phyloP scores from a whole-genome alignment of 2,113 vertebrate species.

The Syngnathoides biaculeatus region DNA sequence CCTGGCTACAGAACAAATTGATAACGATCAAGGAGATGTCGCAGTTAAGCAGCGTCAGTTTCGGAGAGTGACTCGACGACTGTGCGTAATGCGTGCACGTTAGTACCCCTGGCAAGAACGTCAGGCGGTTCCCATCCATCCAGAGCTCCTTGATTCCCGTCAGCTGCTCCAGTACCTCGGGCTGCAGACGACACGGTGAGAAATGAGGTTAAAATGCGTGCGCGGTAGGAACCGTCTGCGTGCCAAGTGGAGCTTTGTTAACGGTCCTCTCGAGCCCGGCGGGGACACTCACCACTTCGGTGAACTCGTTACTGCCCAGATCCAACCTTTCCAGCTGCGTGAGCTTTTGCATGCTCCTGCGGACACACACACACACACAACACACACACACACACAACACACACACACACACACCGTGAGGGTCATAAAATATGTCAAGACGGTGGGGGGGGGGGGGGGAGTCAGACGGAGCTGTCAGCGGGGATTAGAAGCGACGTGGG shows the following conservation, averaged over 20 bases:
- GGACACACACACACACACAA: constrained; percentile 25
- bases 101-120: constrained; percentile 91
- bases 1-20: not conserved
- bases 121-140: constrained; percentile 96
- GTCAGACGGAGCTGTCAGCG: not conserved
- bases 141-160: constrained; percentile 94
- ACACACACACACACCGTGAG: constrained; percentile 6
- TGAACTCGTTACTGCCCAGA: constrained; percentile 98
- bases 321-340: constrained; percentile 94
- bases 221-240: not conserved
- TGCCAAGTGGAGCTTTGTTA: not conserved
- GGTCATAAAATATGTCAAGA: not conserved
- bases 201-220: constrained; percentile 14
- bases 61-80: too few species aligned
- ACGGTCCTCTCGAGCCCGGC: not conserved
- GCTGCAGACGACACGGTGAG: constrained; percentile 67
- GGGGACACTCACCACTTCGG: constrained; percentile 78
- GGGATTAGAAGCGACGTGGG: not conserved
- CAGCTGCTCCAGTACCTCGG: constrained; percentile 97
- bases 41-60: not conserved
- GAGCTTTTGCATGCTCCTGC: constrained; percentile 96
- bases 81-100: not conserved
- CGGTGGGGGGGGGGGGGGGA: not conserved
- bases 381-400: constrained; percentile 21
- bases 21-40: not conserved